phyloP scores from a whole-genome alignment of 2,113 vertebrate species.

The Sitta europaea region DNA sequence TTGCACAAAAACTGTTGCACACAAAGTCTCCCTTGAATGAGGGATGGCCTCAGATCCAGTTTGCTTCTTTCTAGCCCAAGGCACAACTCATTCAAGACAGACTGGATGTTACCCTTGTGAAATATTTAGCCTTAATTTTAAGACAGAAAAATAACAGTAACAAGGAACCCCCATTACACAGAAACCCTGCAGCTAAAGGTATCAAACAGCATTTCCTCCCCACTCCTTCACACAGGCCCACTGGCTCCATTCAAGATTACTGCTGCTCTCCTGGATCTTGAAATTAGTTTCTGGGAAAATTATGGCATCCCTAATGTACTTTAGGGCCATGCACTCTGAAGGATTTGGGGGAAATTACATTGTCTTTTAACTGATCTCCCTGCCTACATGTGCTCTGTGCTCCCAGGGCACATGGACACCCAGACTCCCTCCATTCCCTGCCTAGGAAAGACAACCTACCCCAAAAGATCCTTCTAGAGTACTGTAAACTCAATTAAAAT shows the following conservation, averaged over 20 bases:
- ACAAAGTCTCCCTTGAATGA: not conserved
- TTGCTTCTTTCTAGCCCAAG: not conserved
- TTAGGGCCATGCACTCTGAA: not conserved
- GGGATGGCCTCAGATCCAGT: not conserved
- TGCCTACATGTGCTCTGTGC: accelerated
- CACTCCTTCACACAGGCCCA: not conserved
- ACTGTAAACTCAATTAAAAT: not conserved
- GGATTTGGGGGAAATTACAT: not conserved
- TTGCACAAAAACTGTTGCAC: not conserved
- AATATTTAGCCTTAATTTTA: not conserved
- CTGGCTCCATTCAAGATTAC: not conserved
- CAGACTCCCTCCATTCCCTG: not conserved
- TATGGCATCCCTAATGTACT: not conserved
- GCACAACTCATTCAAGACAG: not conserved
- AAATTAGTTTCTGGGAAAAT: not conserved
- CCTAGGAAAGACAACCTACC: not conserved
- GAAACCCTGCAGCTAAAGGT: not conserved
- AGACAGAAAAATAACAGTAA: not conserved
- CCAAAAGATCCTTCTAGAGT: not conserved
- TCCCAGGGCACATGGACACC: not conserved
- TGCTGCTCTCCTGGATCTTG: not conserved
- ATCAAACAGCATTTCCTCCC: not conserved
- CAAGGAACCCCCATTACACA: not conserved
- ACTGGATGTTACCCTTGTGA: not conserved
- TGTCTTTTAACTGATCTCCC: not conserved